These are phyloP conservation scores for Tragelaphus eurycerus DNA, from an alignment of 2,797 vertebrate species.

Conservation along the genomic window DNA sequence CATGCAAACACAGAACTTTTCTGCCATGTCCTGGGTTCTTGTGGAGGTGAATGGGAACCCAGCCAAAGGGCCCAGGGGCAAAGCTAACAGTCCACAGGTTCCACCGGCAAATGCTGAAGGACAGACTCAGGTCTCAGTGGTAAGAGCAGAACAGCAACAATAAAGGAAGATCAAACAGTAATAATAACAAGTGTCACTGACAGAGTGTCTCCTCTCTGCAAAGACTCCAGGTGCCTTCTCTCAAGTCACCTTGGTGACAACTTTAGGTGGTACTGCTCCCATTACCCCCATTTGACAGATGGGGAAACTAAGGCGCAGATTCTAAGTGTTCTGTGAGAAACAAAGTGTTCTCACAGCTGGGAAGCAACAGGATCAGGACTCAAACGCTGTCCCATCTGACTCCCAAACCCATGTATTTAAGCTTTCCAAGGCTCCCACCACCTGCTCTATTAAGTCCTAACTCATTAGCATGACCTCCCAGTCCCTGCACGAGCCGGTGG, in stretches of 20 bases:
- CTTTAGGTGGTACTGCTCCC: not conserved
- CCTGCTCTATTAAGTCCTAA: too few species aligned
- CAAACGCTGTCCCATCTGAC: not conserved
- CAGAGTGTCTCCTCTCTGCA: not conserved
- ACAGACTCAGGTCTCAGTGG: fast-evolving
- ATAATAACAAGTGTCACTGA: not conserved
- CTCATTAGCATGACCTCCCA: not conserved
- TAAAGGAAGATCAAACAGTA: not conserved
- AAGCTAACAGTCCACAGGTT: not conserved
- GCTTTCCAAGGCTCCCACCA: not conserved
- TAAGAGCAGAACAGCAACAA: not conserved
- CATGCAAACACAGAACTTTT: not conserved
- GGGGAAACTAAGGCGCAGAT: not conserved
- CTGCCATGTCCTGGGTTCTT: not conserved
- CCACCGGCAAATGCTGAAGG: not conserved
- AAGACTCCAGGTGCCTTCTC: not conserved
- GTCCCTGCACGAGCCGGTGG: not conserved
- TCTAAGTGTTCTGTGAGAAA: not conserved
- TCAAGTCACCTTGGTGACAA: not conserved
- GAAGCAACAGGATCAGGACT: not conserved
- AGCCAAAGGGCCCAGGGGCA: not conserved
- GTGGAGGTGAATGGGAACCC: not conserved
- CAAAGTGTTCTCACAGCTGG: not conserved
- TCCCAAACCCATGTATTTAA: not conserved
- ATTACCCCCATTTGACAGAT: not conserved